Evolutionary conservation across 1,140 invertebrate genomes (phyloP), one percentile per base, ranked within the genome.

Genomic region (Aphelenchoides besseyi): DNA sequence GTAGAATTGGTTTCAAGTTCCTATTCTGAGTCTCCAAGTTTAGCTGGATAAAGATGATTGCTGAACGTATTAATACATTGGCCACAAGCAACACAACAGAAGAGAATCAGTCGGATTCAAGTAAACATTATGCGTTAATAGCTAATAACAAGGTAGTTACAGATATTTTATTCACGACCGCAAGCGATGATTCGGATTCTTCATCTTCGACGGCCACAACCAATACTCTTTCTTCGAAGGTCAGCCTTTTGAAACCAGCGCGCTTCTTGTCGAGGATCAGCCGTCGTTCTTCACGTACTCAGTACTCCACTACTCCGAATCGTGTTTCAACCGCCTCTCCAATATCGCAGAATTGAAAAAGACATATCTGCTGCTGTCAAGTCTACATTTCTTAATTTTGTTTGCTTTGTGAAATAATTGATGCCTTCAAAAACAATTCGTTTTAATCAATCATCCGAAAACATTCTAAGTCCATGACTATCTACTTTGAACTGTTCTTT

Each of bases 221-320:
- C 5, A 18, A 59, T 23, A 48, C 41, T 48, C 41, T 48, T 23
- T 48, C 41, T 28, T 59, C 55, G 26, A 5, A 18, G 18, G 18
- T 59, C 55, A 59, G 55, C 55, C 55, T 8, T 5, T 18, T 59
- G 18, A 59, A 59, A 33, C 55, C 55, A 8, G 32, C 18, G 16
- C 5, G 55, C 5, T 8, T 59, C 18, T 23, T 59, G 26, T 59
- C 55, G 18, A 5, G 55, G 55, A 5, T 59, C 5, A 59, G 55
- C 18, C 55, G 55, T 59, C 55, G 55, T 8, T 59, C 55, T 28
- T 59, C 57, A 75, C 36, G 74, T 75, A 16, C 71, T 74, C 37
- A 9, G 30, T 1, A 18, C 70, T 8, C 52, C 33, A 26, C 54
- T 26, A 23, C 63, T 29, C 18, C 28, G 9, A 1, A 3, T 75